Conservation (phyloP, 2,888 invertebrate species). For the Drosophila percnosoma region DNA sequence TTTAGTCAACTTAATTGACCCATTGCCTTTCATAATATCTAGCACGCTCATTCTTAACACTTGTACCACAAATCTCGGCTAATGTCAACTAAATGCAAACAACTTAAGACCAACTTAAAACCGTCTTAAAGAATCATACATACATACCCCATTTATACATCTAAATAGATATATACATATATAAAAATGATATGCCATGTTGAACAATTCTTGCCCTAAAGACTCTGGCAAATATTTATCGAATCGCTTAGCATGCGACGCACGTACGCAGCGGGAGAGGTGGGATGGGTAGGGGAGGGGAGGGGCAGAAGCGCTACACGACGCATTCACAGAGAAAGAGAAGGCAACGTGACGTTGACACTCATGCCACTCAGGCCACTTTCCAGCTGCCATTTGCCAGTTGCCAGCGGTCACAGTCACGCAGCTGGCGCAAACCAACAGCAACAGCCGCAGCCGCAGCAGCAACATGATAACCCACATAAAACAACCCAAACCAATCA, state of each 20-base stretch:
- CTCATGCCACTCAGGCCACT: conserved; percentile 59
- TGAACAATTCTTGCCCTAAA: conserved; percentile 41
- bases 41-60: conserved; percentile 2
- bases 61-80: conserved; percentile 66
- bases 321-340: conserved; percentile 11
- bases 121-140: conserved; percentile 62
- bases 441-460: conserved; percentile 11
- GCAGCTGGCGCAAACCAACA: conserved; percentile 56
- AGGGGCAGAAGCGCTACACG: conserved; percentile 2
- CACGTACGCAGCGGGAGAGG: conserved; percentile 53
- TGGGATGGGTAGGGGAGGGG: not conserved
- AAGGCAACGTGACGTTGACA: conserved; percentile 75
- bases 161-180: conserved; percentile 16
- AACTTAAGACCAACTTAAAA: conserved; percentile 80
- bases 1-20: not conserved
- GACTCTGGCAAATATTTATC: conserved; percentile 74
- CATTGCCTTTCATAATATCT: conserved; percentile 3
- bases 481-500: conserved; percentile 49
- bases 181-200: conserved; percentile 28
- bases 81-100: conserved; percentile 77
- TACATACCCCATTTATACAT: conserved; percentile 22
- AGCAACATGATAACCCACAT: conserved; percentile 65
- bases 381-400: conserved; percentile 62
- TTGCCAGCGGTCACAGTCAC: conserved; percentile 60
- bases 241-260: conserved; percentile 63